Evolutionary conservation across 2,888 invertebrate species (phyloP), one percentile per base, ranked within the genome.

Genomic region (Chrysodeixis includens): DNA sequence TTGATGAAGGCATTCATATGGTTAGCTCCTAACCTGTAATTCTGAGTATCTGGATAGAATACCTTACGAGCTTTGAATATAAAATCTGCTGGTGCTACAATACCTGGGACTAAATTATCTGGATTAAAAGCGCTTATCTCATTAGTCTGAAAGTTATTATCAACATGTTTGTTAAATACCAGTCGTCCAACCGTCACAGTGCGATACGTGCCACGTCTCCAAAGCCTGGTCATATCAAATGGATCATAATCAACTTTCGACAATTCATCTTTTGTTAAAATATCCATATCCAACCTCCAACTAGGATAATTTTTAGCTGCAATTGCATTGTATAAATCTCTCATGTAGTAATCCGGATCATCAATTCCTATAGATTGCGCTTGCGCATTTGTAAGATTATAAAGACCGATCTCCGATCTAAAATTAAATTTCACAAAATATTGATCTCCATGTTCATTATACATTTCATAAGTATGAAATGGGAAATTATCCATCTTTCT

Each of bases 401-500:
- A 97, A 74, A 99, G 97, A 8, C 98, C 98, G 92, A 98, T 98
- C 88, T 98, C 96, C 1, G 98, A 97, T 96, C 98, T 98, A 85
- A 97, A 97, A 88, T 98, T 98, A 93, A 99, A 99, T 95, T 98
- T 98, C 73, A 97, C 98, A 86, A 97, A 99, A 76, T 97, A 95
- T 26, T 95, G 91, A 59, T 97, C 96, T 0, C 97, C 96, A 2
- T 96, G 90, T 56, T 93, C 95, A 89, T 99, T 99, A 26, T 98
- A 96, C 67, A 99, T 88, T 89, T 98, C 98, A 89, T 98, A 99
- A 0, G 98, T 97, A 87, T 99, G 99, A 0, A 97, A 97, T 1
- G 98, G 98, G 83, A 98, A 99, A 46, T 97, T 97, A 83, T 99
- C 97, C 98, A 99, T 98, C 89, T 97, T 97, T 63, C 98, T 96